Evolutionary conservation across 2,113 vertebrate genomes (phyloP), one percentile per base, ranked within the genome.

Genomic region (Lucifuga dentata): DNA sequence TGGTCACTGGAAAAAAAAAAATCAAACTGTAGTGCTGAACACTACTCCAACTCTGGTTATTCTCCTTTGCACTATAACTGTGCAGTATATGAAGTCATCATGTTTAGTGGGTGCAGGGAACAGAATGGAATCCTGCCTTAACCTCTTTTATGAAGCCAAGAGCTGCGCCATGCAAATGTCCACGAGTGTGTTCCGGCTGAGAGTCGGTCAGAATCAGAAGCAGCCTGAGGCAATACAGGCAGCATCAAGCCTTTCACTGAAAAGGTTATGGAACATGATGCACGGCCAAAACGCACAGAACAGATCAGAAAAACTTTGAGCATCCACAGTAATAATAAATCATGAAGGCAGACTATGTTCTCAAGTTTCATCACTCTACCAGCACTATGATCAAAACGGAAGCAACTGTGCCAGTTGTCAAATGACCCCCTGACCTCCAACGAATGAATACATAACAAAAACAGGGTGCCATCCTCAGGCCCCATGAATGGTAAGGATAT

Each of bases 201-300:
- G 43, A 16, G 5, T 35, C 50, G 16, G 65, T 29, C 26, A 29
- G 26, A 29, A 7, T 29, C 3, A 29, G 3, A 29, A 29, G 7
- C 26, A n/a, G 26, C 40, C 45, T 36, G 33, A 41, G 43, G 26
- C 13, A 6, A 6, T 12, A 16, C 1, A 36, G 26, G 39, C n/a
- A 52, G 23, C 61, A 35, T 35, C 40, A 69, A 41, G 45, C 29
- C 23, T 39, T 21, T 50, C 41, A 26, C 51, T 62, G 56, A n/a
- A 33, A 19, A 17, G 38, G 46, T 46, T 60, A 41, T 41, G 46
- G 51, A 40, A 70, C 23, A 41, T 11, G 39, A 43, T 45, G 60
- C 13, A 12, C 11, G 17, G 64, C 8, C 33, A 11, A 39, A 32
- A 44, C 12, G 19, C 21, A 7, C 11, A 5, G 35, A 16, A 7